Conservation (phyloP, 2,888 invertebrate genomes). For the Mesoligia furuncula region DNA sequence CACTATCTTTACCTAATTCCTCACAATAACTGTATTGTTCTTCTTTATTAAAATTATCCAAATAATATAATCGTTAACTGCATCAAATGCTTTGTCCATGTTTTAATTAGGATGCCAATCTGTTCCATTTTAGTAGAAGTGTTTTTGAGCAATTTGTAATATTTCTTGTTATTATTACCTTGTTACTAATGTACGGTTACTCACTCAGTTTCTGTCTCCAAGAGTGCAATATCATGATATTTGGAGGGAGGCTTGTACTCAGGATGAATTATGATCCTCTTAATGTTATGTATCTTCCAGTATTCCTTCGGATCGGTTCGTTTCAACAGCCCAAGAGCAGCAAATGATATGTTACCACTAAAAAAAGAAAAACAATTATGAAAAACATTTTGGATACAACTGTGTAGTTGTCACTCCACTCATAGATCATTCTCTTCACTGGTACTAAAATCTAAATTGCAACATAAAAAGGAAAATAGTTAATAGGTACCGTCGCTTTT, state of each 20-base stretch:
- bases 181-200: background rate
- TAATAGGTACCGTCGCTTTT: background rate
- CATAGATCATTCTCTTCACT: background rate
- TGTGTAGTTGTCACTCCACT: background rate
- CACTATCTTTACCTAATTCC: background rate
- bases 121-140: background rate
- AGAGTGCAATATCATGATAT: slow-evolving; percentile 77
- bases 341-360: slow-evolving; percentile 57
- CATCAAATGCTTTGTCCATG: background rate
- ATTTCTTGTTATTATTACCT: too few species aligned
- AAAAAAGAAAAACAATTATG: background rate
- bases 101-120: background rate
- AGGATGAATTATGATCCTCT: slow-evolving; percentile 66
- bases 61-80: background rate
- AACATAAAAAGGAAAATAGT: background rate
- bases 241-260: slow-evolving; percentile 68
- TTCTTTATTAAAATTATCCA: background rate
- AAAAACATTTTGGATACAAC: background rate
- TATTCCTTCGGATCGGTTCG: slow-evolving; percentile 54
- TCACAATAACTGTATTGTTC: background rate
- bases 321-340: slow-evolving; percentile 52
- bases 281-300: slow-evolving; percentile 55
- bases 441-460: background rate
- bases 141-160: background rate
- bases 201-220: slow-evolving; percentile 68